Evolutionary conservation across 2,113 vertebrate genomes (phyloP).

Genomic region (Sylvicapra grimmia): DNA sequence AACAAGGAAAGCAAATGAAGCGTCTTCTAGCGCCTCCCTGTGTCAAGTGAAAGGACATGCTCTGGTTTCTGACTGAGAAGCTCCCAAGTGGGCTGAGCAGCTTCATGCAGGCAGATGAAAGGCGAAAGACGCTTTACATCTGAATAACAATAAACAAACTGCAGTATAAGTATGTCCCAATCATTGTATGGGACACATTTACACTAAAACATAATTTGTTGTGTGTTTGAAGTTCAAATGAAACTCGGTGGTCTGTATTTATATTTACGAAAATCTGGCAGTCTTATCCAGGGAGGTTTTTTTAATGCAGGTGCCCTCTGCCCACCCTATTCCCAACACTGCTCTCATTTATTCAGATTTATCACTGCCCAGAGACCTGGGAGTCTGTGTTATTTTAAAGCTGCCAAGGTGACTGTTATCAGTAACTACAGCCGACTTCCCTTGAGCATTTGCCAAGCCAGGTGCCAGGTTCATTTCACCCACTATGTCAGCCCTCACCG

Average conservation of each 20-base stretch:
- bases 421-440: not conserved
- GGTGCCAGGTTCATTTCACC: not conserved
- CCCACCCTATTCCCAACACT: not conserved
- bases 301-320: not conserved
- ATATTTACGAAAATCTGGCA: not conserved
- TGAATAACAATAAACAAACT: not conserved
- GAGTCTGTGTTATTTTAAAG: not conserved
- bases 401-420: not conserved
- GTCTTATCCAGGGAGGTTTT: not conserved
- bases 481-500: not conserved
- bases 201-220: not conserved
- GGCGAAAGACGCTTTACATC: not conserved
- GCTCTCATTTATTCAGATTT: not conserved
- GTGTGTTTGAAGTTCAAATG: not conserved
- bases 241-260: not conserved
- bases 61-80: not conserved
- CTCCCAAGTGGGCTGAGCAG: not conserved
- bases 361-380: not conserved
- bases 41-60: not conserved
- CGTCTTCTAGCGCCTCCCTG: constrained; percentile 33
- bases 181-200: not conserved
- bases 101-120: not conserved
- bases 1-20: not conserved
- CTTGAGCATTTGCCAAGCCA: not conserved
- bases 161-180: not conserved